A percentile compares a stretch with the other conserved stretches of the same genome.
Conservation (phyloP, 2,888 invertebrate species). For the Drosophila quasianomalipes region DNA sequence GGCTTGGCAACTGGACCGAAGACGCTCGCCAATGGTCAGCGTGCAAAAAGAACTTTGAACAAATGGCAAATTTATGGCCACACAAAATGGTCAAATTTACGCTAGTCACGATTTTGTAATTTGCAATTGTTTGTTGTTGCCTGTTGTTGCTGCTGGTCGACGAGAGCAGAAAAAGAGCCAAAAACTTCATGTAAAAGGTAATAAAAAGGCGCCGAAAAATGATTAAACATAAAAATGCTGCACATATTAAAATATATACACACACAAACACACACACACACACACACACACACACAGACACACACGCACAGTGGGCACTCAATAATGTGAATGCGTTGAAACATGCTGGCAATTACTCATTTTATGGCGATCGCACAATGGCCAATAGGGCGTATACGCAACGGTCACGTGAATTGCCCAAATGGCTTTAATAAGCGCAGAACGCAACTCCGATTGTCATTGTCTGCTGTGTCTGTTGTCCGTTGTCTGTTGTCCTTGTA, state of each 20-base stretch:
- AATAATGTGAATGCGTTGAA: conserved; percentile 76
- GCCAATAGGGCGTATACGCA: conserved; percentile 65
- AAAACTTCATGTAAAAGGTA: conserved; percentile 63
- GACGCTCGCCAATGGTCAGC: conserved; percentile 35
- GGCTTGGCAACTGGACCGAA: conserved; percentile 27
- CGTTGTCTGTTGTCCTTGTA: conserved; percentile 17
- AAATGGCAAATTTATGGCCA: conserved; percentile 69
- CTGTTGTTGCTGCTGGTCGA: conserved; percentile 24
- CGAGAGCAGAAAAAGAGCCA: conserved; percentile 46
- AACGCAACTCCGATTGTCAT: conserved; percentile 59
- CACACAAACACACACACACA: not conserved
- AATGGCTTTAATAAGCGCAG: conserved; percentile 68
- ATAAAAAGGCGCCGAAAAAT: conserved; percentile 72
- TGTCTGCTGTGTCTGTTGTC: conserved; percentile 35
- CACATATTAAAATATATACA: conserved; percentile 54
- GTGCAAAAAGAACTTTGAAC: conserved; percentile 36
- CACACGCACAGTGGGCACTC: conserved; percentile 53
- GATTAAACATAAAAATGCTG: conserved; percentile 75
- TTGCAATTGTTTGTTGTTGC: conserved; percentile 62
- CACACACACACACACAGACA: conserved; percentile 17
- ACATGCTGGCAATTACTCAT: conserved; percentile 82
- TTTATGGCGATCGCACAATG: conserved; percentile 77
- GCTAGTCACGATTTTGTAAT: conserved; percentile 82
- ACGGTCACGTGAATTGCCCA: conserved; percentile 67
- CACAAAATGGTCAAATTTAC: conserved; percentile 70